Conservation (phyloP, 1,140 invertebrate species). For the Paraescarpia echinospica region DNA sequence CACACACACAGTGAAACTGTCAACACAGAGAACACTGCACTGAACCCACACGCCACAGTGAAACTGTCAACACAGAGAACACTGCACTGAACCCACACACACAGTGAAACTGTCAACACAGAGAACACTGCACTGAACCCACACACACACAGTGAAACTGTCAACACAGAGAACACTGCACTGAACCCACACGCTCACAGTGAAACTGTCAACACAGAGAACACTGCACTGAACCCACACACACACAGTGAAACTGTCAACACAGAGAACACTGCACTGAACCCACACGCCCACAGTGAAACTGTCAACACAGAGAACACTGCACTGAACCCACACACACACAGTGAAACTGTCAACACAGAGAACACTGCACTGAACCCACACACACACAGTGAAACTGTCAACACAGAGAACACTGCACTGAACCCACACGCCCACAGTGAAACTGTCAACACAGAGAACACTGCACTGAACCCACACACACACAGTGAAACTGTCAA, state of each 20-base stretch:
- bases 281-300: background rate
- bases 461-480: background rate
- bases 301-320: background rate
- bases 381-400: background rate
- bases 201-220: background rate
- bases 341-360: background rate
- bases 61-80: conserved; percentile 5
- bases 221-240: background rate
- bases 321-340: background rate
- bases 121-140: background rate
- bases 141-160: background rate
- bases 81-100: background rate
- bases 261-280: background rate
- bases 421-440: background rate
- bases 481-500: no score
- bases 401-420: background rate
- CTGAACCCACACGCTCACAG: background rate
- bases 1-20: background rate
- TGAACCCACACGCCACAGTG: background rate
- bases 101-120: background rate
- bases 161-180: background rate
- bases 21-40: background rate
- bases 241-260: background rate
- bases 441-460: conserved; percentile 1
- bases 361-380: background rate